These are phyloP conservation scores for Argyresthia goedartella DNA, from an alignment of 2,888 invertebrate species.

Conservation along the genomic window DNA sequence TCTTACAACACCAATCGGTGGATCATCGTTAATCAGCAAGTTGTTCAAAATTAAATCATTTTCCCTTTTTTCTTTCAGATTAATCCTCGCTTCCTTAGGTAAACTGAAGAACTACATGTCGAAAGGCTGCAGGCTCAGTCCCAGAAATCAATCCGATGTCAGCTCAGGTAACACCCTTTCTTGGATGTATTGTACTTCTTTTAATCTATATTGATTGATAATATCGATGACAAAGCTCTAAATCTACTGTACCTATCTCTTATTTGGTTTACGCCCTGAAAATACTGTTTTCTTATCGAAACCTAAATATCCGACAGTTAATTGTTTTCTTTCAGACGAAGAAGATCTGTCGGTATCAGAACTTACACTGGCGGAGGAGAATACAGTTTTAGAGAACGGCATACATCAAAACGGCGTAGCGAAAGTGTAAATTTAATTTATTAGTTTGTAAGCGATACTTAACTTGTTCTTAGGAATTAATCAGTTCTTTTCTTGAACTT, in stretches of 20 bases:
- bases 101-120: slow-evolving; percentile 81
- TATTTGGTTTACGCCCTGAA: too few relatives aligned
- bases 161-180: slow-evolving; percentile 66
- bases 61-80: slow-evolving; percentile 29
- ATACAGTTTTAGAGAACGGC: slow-evolving; percentile 48
- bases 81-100: slow-evolving; percentile 90
- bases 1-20: too few relatives aligned
- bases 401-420: slow-evolving; percentile 23
- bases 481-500: too few relatives aligned
- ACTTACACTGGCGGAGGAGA: slow-evolving; percentile 45
- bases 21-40: too few relatives aligned
- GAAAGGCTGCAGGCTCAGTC: slow-evolving; percentile 81
- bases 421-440: slow-evolving; percentile 9
- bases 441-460: background rate
- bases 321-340: slow-evolving; percentile 32
- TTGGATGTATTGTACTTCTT: too few relatives aligned
- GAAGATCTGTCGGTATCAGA: slow-evolving; percentile 45
- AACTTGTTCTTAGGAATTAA: too few relatives aligned
- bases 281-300: too few relatives aligned
- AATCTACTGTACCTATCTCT: too few relatives aligned
- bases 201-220: too few relatives aligned
- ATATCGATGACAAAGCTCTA: too few relatives aligned
- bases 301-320: too few relatives aligned
- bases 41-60: too few relatives aligned
- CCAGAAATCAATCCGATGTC: slow-evolving; percentile 80